phyloP scores from a whole-genome alignment of 2,888 invertebrate genomes.

The Prosopocoilus inquinatus region DNA sequence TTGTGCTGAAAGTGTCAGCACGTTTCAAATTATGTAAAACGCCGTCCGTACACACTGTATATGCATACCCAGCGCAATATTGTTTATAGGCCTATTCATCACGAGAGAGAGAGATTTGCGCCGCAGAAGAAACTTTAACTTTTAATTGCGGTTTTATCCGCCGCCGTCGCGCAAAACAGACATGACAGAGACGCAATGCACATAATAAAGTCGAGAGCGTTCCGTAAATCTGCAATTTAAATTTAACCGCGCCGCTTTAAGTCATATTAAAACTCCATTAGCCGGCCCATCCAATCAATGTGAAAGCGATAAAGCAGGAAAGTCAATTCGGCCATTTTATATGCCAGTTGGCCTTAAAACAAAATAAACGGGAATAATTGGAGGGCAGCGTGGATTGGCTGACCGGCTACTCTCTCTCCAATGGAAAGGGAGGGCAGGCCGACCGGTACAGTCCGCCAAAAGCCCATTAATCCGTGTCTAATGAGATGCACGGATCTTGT shows the following conservation, averaged over 20 bases:
- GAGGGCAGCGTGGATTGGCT: constrained; percentile 45
- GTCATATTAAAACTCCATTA: constrained; percentile 15
- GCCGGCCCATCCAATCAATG: constrained; percentile 18
- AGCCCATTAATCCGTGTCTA: constrained; percentile 48
- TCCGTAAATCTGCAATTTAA: no score
- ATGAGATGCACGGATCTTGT: constrained; percentile 46
- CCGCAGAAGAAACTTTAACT: no score
- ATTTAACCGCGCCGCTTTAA: no score
- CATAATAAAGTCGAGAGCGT: no score
- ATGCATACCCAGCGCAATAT: no score
- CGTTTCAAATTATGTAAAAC: constrained; percentile 22
- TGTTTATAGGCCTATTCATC: no score
- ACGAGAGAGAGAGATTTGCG: no score
- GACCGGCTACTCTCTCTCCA: constrained; percentile 37
- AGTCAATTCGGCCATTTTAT: constrained; percentile 48
- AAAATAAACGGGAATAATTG: constrained; percentile 49
- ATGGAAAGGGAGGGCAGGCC: constrained; percentile 36
- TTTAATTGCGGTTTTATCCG: no score
- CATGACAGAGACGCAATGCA: no score
- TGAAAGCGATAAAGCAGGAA: constrained; percentile 33
- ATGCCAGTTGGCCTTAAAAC: constrained; percentile 47
- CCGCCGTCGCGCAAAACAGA: no score
- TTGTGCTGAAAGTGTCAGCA: constrained; percentile 19
- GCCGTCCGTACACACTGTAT: background rate
- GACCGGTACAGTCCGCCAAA: constrained; percentile 42